Conservation (phyloP, 2,888 invertebrate species). For the Philaethria dido region DNA sequence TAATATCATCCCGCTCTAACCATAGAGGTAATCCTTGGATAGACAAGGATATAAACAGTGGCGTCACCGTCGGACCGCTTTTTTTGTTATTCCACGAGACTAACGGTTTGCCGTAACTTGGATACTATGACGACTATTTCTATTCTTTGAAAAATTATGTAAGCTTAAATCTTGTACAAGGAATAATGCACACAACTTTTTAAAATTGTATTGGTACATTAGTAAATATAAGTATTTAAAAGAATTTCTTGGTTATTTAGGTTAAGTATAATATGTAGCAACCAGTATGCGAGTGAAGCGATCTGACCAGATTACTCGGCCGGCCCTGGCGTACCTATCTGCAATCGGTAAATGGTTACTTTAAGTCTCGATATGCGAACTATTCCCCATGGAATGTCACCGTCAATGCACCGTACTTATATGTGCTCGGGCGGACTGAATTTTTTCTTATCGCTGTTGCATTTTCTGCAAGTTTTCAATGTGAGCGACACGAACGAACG, state of each 20-base stretch:
- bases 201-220: not conserved
- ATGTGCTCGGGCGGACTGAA: slow-evolving; percentile 75
- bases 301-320: slow-evolving; percentile 79
- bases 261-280: slow-evolving; percentile 78
- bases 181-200: not conserved
- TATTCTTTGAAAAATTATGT: slow-evolving; percentile 31
- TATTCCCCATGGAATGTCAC: slow-evolving; percentile 79
- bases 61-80: slow-evolving; percentile 69
- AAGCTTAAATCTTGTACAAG: not conserved
- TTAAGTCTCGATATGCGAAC: slow-evolving; percentile 79
- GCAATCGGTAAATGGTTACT: slow-evolving; percentile 83
- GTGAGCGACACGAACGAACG: slow-evolving; percentile 61
- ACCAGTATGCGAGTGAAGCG: slow-evolving; percentile 74
- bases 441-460: slow-evolving; percentile 82
- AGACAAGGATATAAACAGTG: slow-evolving; percentile 68
- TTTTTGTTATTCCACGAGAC: slow-evolving; percentile 71
- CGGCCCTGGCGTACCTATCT: slow-evolving; percentile 80
- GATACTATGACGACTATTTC: slow-evolving; percentile 52
- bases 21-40: slow-evolving; percentile 53
- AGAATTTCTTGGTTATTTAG: slow-evolving; percentile 71
- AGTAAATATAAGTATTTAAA: slow-evolving; percentile 17
- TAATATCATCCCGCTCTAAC: slow-evolving; percentile 67
- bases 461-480: slow-evolving; percentile 82
- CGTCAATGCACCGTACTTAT: slow-evolving; percentile 78
- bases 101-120: slow-evolving; percentile 75